Conservation (phyloP, 2,888 invertebrate genomes). For the Lycocerus yunnanus region DNA sequence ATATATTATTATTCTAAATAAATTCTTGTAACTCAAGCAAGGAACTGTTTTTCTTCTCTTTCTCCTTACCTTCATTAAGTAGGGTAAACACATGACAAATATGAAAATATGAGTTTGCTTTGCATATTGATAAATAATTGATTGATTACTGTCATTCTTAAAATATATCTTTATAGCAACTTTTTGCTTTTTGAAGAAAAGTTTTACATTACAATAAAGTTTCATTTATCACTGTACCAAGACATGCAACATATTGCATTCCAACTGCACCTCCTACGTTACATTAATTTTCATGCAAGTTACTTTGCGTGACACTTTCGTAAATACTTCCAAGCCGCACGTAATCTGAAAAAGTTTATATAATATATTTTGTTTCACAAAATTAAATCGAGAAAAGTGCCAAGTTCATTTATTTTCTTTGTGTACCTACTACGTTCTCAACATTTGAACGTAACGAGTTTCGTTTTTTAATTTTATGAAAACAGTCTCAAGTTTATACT, state of each 20-base stretch:
- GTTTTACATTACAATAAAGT: not conserved
- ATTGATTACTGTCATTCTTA: not conserved
- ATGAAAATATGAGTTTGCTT: no score
- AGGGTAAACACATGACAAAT: no score
- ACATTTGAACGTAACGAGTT: not conserved
- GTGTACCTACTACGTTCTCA: not conserved
- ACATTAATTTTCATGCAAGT: not conserved
- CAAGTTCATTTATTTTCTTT: not conserved
- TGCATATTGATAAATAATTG: no score
- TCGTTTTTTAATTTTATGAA: not conserved
- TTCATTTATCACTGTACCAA: not conserved
- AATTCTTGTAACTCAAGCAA: no score
- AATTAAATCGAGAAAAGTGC: not conserved
- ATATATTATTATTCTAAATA: no score
- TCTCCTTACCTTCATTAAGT: no score
- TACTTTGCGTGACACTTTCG: not conserved
- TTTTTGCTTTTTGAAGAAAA: not conserved
- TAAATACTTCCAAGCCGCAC: not conserved
- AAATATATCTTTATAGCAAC: not conserved
- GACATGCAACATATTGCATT: not conserved
- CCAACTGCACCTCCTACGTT: not conserved
- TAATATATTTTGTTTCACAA: not conserved
- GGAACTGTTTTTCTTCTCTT: no score
- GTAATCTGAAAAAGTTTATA: not conserved
- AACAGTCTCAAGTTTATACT: not conserved